These are phyloP conservation scores for Tympanoctomys barrerae DNA, from an alignment of 2,797 vertebrate species.

Conservation along the genomic window DNA sequence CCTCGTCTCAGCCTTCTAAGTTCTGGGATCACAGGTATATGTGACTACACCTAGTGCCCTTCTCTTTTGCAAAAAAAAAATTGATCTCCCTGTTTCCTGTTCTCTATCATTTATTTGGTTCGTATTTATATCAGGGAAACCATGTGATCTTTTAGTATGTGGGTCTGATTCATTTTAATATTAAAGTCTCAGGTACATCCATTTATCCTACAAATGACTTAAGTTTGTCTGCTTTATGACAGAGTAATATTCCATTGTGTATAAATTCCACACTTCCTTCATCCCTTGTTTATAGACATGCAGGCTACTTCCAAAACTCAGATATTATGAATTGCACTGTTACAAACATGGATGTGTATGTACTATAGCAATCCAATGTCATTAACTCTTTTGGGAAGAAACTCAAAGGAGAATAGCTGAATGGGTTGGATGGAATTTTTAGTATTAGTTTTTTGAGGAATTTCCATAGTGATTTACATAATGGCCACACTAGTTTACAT, in stretches of 20 bases:
- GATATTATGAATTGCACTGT: neutral
- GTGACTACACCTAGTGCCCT: neutral
- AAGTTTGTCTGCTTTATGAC: neutral
- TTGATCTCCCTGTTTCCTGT: neutral
- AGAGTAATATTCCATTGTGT: neutral
- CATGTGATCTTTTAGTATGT: neutral
- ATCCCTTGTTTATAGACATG: neutral
- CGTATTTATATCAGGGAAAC: neutral
- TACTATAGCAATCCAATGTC: neutral
- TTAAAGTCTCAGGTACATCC: neutral
- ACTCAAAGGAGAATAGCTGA: neutral
- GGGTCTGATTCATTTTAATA: neutral
- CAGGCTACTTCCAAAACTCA: neutral
- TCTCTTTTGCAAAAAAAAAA: neutral
- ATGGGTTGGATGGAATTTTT: neutral
- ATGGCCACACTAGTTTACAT: too few species aligned
- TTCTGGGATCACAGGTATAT: too few species aligned
- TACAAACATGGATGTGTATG: neutral
- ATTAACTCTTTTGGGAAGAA: neutral
- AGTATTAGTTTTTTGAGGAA: too few species aligned
- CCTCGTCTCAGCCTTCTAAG: too few species aligned
- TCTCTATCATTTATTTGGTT: neutral
- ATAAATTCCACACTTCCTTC: neutral
- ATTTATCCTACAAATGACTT: neutral
- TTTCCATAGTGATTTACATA: too few species aligned